These are phyloP conservation scores for Hylia prasina DNA, from an alignment of 2,113 vertebrate species.

Conservation along the genomic window DNA sequence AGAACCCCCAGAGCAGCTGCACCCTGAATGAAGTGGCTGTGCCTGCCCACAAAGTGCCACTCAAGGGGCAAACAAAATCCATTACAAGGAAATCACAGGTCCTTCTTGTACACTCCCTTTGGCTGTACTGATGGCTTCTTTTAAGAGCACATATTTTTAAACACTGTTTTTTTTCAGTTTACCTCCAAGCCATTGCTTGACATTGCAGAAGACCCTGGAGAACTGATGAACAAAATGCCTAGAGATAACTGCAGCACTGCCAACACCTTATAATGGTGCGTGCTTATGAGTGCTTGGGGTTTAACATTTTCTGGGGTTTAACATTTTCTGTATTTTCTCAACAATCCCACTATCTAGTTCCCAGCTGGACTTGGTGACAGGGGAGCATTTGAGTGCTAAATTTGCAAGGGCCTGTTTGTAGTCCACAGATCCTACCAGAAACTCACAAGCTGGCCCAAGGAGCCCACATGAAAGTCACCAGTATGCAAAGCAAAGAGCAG, in stretches of 20 bases:
- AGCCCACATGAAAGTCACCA: neutral
- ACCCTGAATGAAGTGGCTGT: neutral
- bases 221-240: neutral
- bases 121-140: neutral
- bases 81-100: neutral
- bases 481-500: neutral
- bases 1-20: neutral
- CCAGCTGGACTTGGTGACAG: neutral
- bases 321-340: neutral
- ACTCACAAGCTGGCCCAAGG: neutral
- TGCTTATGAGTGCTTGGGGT: neutral
- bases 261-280: neutral
- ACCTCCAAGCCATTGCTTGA: neutral
- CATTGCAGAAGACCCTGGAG: neutral
- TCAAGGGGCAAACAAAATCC: slow-evolving; percentile 7
- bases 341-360: neutral
- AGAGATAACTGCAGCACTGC: neutral
- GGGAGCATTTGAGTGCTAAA: neutral
- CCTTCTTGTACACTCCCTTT: neutral
- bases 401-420: neutral
- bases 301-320: neutral
- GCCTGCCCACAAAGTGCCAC: neutral
- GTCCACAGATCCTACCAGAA: neutral
- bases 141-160: neutral
- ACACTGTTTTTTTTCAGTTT: neutral